These are phyloP conservation scores for Scaptomyza montana DNA, from an alignment of 1,140 invertebrate species.

Conservation along the genomic window DNA sequence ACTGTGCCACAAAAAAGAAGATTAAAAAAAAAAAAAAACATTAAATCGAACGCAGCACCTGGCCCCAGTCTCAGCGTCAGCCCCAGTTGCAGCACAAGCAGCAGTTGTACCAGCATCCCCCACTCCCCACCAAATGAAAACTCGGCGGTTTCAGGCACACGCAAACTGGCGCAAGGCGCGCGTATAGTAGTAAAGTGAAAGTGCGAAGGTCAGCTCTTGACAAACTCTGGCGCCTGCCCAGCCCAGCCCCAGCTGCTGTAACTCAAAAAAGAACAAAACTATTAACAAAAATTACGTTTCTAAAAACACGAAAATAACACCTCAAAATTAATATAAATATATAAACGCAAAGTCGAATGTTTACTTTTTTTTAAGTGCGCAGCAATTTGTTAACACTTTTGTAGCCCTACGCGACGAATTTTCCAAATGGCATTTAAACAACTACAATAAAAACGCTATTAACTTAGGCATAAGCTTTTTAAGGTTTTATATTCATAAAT, in stretches of 20 bases:
- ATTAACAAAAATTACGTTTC: conserved; percentile 13
- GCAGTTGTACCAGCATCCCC: conserved; percentile 18
- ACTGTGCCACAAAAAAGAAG: conserved; percentile 36
- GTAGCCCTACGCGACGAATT: conserved; percentile 59
- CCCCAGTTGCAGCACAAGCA: not conserved
- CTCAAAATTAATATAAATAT: conserved; percentile 15
- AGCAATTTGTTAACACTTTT: conserved; percentile 44
- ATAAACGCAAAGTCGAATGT: not conserved
- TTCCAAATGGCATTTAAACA: conserved; percentile 61
- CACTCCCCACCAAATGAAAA: conserved; percentile 53
- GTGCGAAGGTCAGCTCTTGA: conserved; percentile 77
- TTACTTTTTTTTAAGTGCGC: conserved; percentile 37
- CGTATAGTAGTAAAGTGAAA: conserved; percentile 76
- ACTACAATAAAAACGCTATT: conserved; percentile 57
- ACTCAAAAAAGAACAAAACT: conserved; percentile 27
- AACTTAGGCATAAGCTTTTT: conserved; percentile 57
- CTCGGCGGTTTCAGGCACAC: conserved; percentile 71
- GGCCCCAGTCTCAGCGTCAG: conserved; percentile 19
- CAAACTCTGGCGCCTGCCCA: conserved; percentile 40
- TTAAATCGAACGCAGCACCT: conserved; percentile 34
- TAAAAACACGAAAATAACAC: conserved; percentile 16
- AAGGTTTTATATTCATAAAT: conserved; percentile 32
- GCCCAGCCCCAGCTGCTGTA: conserved; percentile 60
- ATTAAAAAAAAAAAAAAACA: not conserved
- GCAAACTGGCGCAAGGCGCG: conserved; percentile 58